phyloP scores from a whole-genome alignment of 92 coral and sea anemone species.

The Actinostola sp. region DNA sequence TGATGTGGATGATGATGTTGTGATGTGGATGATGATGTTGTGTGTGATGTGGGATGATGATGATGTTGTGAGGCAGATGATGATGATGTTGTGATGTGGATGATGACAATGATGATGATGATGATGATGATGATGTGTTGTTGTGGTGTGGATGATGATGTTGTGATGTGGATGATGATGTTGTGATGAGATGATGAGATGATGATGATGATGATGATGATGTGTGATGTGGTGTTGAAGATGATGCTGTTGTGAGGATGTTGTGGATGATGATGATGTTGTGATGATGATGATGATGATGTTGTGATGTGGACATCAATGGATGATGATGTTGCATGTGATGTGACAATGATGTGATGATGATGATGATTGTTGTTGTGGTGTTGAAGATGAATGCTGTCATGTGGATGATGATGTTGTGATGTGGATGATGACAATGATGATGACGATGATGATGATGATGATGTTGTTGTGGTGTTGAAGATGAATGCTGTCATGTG shows the following conservation, averaged over 20 bases:
- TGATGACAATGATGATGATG: no score
- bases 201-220: background rate
- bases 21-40: no score
- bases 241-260: background rate
- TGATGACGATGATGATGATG: background rate
- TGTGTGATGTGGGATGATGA: no score
- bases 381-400: no score
- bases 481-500: background rate
- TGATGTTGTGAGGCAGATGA: no score
- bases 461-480: background rate
- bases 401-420: background rate
- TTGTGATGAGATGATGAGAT: background rate
- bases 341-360: no score
- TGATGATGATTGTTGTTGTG: no score
- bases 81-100: no score
- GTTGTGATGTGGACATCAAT: background rate
- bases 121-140: background rate
- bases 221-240: background rate
- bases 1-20: no score
- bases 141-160: background rate
- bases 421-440: background rate
- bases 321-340: no score
- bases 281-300: slow-evolving; percentile 1
- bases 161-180: background rate
- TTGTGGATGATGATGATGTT: background rate